Base-by-base conservation (phyloP, 2,113 vertebrate genomes). In the Nyctereutes procyonoides region DNA sequence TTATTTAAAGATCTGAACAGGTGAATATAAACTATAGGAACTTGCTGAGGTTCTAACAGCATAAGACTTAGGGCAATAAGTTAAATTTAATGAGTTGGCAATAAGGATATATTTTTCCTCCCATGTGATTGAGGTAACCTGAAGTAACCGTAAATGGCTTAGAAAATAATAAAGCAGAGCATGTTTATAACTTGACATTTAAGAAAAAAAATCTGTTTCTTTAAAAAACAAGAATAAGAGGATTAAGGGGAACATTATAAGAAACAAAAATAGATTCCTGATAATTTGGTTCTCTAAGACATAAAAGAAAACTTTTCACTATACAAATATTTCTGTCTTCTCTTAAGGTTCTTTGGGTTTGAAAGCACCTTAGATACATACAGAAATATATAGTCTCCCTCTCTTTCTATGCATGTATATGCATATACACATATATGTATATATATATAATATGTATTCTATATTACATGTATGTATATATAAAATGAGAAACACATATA, bases 1-100 rank as follows among this genome's bases (percentile, higher is more conserved):
- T 58, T 86, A 62, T 96, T 84, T 93, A 87, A 96, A 98, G 88
- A 94, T n/a, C 7, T 76, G 53, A 84, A 48, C 73, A 53, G 3
- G 15, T 82, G 7, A 60, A 13, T 82, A 67, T 90, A 62, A 88
- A 90, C 7, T 80, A 58, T 28, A 56, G 30, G 19, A 88, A 55
- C 35, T 69, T 90, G 17, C 76, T 86, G 77, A 77, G n/a, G 22
- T 60, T 35, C 35, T 90, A 74, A 51, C 20, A 26, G 48, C 30
- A 43, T 77, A 65, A 83, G 13, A 87, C 5, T 88, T 60, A 90
- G 8, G 22, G 20, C 24, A 51, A 35, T 65, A 80, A 76, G 22
- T 89, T 60, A 88, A 90, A 55, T 71, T 58, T 65, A 94, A 86
- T 8, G 62, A 43, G 4, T n/a, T 35, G 30, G 30, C 20, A 83